phyloP scores from a whole-genome alignment of 92 coral and sea anemone species.

The Umimayanthus kanabou region DNA sequence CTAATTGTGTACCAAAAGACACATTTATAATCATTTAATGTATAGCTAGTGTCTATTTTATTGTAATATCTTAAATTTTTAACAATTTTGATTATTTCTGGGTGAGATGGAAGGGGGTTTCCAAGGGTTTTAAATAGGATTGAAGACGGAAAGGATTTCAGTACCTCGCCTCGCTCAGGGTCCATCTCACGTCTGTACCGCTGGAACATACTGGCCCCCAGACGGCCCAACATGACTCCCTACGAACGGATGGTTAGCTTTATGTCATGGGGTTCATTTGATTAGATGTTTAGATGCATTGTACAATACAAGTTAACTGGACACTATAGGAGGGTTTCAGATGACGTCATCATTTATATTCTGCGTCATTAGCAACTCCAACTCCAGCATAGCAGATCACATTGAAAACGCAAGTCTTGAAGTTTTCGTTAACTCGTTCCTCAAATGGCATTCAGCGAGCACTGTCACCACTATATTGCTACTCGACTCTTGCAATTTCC shows the following conservation, averaged over 20 bases:
- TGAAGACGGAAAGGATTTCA: not conserved
- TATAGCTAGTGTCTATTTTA: not conserved
- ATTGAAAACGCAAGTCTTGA: too few relatives aligned
- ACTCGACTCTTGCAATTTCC: too few relatives aligned
- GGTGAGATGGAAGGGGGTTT: too few relatives aligned
- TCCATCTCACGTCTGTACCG: constrained; percentile 74
- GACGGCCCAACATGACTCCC: constrained; percentile 83
- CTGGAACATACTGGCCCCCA: constrained; percentile 84
- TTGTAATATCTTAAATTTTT: not conserved
- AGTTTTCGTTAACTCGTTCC: too few relatives aligned
- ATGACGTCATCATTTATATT: too few relatives aligned
- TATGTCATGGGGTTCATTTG: not conserved
- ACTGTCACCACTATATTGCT: too few relatives aligned
- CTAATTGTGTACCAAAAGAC: not conserved
- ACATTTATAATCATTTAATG: too few relatives aligned
- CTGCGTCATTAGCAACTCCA: too few relatives aligned
- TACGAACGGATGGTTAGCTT: constrained; percentile 49
- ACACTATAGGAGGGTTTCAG: not conserved
- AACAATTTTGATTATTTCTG: too few relatives aligned
- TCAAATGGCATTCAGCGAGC: too few relatives aligned
- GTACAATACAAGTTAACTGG: not conserved
- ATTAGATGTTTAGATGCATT: not conserved
- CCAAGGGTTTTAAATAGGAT: not conserved
- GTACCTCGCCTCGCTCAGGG: constrained; percentile 81
- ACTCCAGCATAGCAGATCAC: too few relatives aligned